A percentile compares a stretch with the other conserved stretches of the same genome.
Conservation (phyloP, 2,888 invertebrate species). For the Alentia gelatinosa region DNA sequence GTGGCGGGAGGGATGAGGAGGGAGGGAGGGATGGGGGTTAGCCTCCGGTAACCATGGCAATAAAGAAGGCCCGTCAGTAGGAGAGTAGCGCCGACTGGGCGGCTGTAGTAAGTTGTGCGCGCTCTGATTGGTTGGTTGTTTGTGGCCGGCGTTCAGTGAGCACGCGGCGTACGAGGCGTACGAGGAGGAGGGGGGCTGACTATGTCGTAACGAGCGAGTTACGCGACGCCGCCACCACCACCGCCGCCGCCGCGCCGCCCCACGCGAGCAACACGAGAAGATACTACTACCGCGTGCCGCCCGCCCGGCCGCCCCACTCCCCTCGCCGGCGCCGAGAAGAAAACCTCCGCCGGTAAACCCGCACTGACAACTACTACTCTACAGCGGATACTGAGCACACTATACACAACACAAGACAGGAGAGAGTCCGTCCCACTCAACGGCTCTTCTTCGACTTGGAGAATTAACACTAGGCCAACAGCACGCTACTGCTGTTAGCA, state of each 20-base stretch:
- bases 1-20: not conserved
- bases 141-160: conserved; percentile 36
- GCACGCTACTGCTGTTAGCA: no score
- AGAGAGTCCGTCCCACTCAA: not conserved
- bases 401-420: not conserved
- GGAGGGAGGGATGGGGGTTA: not conserved
- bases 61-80: conserved; percentile 28
- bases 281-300: not conserved
- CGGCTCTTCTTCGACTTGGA: not conserved
- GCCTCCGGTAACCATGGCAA: conserved; percentile 34
- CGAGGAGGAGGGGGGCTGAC: not conserved
- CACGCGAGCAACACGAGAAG: not conserved
- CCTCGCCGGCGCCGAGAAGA: not conserved
- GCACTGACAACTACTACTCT: not conserved
- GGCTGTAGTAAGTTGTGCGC: conserved; percentile 39
- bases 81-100: not conserved
- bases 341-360: not conserved
- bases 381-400: not conserved
- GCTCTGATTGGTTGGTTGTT: conserved; percentile 42
- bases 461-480: no score
- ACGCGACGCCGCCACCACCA: not conserved
- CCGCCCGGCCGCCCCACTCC: not conserved
- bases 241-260: not conserved
- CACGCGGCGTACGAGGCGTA: not conserved
- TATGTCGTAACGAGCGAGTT: conserved; percentile 38